Conservation (phyloP, 2,888 invertebrate species). For the Nudaria mundana region DNA sequence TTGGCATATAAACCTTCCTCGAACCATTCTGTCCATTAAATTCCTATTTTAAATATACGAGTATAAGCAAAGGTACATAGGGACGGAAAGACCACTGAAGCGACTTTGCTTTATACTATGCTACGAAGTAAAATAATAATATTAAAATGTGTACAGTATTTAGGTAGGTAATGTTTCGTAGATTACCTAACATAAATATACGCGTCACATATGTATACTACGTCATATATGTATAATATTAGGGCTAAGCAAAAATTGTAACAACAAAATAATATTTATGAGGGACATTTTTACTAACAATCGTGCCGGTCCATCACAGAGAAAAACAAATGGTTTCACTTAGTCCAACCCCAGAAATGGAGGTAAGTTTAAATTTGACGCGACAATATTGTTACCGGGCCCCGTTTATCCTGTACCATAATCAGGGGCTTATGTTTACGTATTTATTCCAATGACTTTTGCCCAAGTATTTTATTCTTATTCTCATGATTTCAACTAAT, state of each 20-base stretch:
- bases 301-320: conserved; percentile 33
- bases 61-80: too few relatives aligned
- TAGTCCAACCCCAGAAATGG: conserved; percentile 33
- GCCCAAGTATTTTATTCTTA: too few relatives aligned
- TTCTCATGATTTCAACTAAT: conserved; percentile 28
- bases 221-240: conserved; percentile 5
- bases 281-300: conserved; percentile 29
- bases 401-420: not conserved
- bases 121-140: too few relatives aligned
- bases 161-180: too few relatives aligned
- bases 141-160: too few relatives aligned
- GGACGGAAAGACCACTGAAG: too few relatives aligned
- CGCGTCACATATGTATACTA: not conserved
- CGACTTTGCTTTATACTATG: too few relatives aligned
- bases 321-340: conserved; percentile 42
- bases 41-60: too few relatives aligned
- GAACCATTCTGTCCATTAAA: too few relatives aligned
- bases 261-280: conserved; percentile 29
- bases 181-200: not conserved
- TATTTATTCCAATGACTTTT: too few relatives aligned
- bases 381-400: conserved; percentile 23
- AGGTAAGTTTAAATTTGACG: conserved; percentile 37
- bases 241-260: conserved; percentile 16
- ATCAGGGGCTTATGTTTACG: not conserved
- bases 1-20: too few relatives aligned